These are phyloP conservation scores for Heliocidaris tuberculata DNA, from an alignment of 35 echinoderm and acorn worm species.

Conservation along the genomic window DNA sequence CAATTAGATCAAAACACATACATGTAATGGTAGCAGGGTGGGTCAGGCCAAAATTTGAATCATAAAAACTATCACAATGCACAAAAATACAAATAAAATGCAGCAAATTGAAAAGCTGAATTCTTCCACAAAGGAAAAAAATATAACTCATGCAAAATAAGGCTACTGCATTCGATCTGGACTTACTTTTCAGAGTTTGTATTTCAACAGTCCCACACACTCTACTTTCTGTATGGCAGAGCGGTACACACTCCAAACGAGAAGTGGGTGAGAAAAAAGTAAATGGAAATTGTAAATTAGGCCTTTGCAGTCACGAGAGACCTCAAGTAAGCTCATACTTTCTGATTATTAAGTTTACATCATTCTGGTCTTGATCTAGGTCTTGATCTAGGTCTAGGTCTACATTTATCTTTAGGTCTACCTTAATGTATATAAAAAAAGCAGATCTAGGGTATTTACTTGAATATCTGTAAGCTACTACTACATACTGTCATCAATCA, in stretches of 20 bases:
- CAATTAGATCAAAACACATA: neutral
- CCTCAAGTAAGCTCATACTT: neutral
- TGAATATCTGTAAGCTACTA: too few relatives aligned
- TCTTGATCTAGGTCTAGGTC: neutral
- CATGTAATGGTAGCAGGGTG: neutral
- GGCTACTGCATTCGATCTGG: neutral
- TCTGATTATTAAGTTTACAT: neutral
- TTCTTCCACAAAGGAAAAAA: neutral
- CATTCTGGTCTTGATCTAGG: neutral
- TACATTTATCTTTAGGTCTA: neutral
- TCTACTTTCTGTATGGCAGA: neutral
- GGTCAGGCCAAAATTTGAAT: neutral
- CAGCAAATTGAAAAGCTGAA: neutral
- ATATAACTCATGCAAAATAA: neutral
- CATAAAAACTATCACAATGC: neutral
- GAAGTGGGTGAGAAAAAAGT: neutral
- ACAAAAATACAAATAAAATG: neutral
- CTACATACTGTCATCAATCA: too few relatives aligned
- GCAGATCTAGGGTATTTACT: too few relatives aligned
- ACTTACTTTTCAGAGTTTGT: neutral
- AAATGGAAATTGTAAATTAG: neutral
- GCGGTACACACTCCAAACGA: neutral
- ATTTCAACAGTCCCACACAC: neutral
- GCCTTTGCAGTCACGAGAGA: neutral
- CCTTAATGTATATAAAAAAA: too few relatives aligned